phyloP scores from a whole-genome alignment of 2,113 vertebrate species.

The Gobius niger region DNA sequence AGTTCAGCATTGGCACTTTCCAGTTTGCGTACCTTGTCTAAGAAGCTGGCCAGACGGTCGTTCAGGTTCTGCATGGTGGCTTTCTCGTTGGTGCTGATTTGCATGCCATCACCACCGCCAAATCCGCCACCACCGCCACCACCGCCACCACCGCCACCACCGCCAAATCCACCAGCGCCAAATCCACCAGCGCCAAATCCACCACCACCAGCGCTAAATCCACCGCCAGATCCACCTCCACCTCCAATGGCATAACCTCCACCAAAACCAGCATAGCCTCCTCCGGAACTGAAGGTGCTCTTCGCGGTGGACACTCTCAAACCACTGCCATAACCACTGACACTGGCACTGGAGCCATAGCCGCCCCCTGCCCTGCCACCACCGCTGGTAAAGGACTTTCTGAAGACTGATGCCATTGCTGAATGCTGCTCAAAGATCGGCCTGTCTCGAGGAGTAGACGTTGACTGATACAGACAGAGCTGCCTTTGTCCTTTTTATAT shows the following conservation, averaged over 20 bases:
- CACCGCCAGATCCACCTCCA: too few species aligned
- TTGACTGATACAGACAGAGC: slow-evolving; percentile 42
- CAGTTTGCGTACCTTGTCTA: slow-evolving; percentile 85
- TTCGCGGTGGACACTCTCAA: slow-evolving; percentile 52
- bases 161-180: not conserved
- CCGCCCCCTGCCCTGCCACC: not conserved
- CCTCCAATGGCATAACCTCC: too few species aligned
- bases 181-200: not conserved
- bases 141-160: slow-evolving; percentile 7
- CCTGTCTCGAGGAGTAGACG: slow-evolving; percentile 40
- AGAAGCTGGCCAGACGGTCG: slow-evolving; percentile 86
- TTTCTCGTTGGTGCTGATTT: slow-evolving; percentile 82
- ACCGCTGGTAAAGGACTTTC: not conserved
- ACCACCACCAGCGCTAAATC: not conserved
- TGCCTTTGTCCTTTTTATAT: slow-evolving; percentile 61
- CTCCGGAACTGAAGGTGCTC: not conserved
- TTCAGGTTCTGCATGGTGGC: slow-evolving; percentile 93
- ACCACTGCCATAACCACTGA: slow-evolving; percentile 52
- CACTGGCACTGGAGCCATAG: slow-evolving; percentile 38
- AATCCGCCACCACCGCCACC: slow-evolving; percentile 1
- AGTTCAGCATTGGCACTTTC: slow-evolving; percentile 84
- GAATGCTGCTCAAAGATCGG: slow-evolving; percentile 42
- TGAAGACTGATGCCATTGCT: slow-evolving; percentile 24
- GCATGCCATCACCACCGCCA: slow-evolving; percentile 17
- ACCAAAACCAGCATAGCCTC: not conserved